A percentile compares a stretch with the other conserved stretches of the same genome.
These are phyloP conservation scores for Tenthredo scrophulariae DNA, from an alignment of 2,888 invertebrate genomes.

Conservation along the genomic window DNA sequence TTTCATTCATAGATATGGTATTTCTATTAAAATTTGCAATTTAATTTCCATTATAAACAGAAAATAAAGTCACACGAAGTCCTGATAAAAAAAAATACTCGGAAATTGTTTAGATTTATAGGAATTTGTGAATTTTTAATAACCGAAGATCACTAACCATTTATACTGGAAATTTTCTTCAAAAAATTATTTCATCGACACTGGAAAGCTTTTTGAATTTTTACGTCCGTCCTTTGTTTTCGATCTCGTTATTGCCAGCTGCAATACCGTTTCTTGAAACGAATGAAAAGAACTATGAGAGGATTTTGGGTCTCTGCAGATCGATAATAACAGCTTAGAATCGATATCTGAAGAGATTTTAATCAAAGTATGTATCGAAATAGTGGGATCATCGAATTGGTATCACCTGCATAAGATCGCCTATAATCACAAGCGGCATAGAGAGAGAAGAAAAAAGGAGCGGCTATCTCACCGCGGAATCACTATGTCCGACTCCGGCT, in stretches of 20 bases:
- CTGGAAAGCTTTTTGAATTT: neutral
- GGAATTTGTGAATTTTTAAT: too few species aligned
- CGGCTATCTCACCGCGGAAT: constrained; percentile 21
- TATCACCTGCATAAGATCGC: constrained; percentile 38
- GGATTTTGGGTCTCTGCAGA: neutral
- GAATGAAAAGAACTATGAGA: neutral
- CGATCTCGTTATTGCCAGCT: neutral
- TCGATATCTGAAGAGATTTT: neutral
- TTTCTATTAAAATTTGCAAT: too few species aligned
- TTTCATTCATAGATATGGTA: neutral
- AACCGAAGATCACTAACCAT: too few species aligned
- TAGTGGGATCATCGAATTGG: constrained; percentile 24
- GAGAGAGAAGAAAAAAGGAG: neutral
- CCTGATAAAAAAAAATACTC: too few species aligned
- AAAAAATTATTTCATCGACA: neutral
- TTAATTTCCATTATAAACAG: too few species aligned
- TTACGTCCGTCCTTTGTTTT: neutral
- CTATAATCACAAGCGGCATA: constrained; percentile 44
- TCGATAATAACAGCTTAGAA: neutral
- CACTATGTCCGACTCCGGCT: constrained; percentile 15
- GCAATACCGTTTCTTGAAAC: neutral
- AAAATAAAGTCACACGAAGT: too few species aligned
- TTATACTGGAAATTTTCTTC: too few species aligned
- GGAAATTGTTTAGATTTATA: too few species aligned
- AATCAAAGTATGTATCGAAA: constrained; percentile 2